These are phyloP conservation scores for Sterrhoptilus dennistouni DNA, from an alignment of 2,113 vertebrate species.

Conservation along the genomic window DNA sequence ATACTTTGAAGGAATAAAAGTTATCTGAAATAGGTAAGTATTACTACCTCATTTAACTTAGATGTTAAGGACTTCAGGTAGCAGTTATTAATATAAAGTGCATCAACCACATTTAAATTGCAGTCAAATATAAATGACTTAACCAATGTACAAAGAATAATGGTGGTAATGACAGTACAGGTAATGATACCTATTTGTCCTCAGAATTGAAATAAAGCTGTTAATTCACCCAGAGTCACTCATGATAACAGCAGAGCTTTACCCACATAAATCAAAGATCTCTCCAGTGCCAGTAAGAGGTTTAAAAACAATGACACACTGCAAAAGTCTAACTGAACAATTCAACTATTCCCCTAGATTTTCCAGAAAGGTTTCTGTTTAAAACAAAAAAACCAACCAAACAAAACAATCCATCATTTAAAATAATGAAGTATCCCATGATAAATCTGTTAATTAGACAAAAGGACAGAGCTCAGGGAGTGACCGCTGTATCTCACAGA, in stretches of 20 bases:
- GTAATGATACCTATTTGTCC: background rate
- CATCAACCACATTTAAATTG: background rate
- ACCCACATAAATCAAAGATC: background rate
- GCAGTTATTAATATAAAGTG: background rate
- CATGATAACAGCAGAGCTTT: background rate
- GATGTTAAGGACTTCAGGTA: background rate
- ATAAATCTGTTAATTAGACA: background rate
- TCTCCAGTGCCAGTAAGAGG: background rate
- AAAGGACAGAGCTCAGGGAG: background rate
- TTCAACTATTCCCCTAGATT: background rate
- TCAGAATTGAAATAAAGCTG: background rate
- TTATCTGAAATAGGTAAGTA: background rate
- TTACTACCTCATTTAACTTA: background rate
- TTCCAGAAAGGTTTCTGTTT: background rate
- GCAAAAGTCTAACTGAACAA: background rate
- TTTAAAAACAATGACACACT: background rate
- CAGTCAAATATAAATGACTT: background rate
- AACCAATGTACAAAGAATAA: background rate
- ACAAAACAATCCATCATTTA: background rate
- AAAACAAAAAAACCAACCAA: background rate
- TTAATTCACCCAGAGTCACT: background rate
- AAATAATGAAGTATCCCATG: background rate
- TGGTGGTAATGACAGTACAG: background rate
- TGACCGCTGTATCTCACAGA: background rate
- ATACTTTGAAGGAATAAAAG: background rate